A percentile compares a stretch with the other conserved stretches of the same genome.
These are phyloP conservation scores for Hipposideros armiger DNA, from an alignment of 2,113 vertebrate species.

Conservation along the genomic window DNA sequence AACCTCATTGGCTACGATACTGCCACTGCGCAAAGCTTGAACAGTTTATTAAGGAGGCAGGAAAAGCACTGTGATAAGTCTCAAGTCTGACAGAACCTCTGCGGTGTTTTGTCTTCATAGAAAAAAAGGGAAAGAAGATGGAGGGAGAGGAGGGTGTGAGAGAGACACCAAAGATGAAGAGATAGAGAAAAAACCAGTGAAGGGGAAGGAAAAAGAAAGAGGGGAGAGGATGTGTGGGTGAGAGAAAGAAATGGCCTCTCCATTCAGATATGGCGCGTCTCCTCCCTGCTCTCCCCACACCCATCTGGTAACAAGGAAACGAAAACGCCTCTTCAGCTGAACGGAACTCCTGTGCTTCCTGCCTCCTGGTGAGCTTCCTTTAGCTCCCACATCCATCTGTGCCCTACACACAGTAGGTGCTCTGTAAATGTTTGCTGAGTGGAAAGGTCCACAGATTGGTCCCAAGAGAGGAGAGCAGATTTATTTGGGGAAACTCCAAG, in stretches of 20 bases:
- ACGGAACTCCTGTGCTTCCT: neutral
- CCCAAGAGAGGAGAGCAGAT: constrained; percentile 48
- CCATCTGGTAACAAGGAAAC: neutral
- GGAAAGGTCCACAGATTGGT: neutral
- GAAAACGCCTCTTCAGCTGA: neutral
- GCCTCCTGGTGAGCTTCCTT: neutral
- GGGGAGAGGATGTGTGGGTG: no score
- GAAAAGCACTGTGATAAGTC: neutral
- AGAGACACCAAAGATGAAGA: neutral
- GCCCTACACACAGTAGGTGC: constrained; percentile 73
- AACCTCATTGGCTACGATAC: neutral
- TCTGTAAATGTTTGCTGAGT: constrained; percentile 71
- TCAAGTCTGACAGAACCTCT: neutral
- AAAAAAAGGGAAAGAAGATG: neutral
- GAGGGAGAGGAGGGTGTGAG: neutral
- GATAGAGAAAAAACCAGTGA: neutral
- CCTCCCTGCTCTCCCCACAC: accelerated
- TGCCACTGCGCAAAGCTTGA: no score
- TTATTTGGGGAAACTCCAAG: constrained; percentile 61
- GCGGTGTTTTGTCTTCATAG: neutral
- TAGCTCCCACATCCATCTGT: neutral
- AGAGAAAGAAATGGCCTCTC: neutral
- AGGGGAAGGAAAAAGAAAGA: neutral
- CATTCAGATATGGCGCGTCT: neutral
- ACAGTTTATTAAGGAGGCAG: neutral